Conservation (phyloP, 2,888 invertebrate genomes). For the Antheraea yamamai region DNA sequence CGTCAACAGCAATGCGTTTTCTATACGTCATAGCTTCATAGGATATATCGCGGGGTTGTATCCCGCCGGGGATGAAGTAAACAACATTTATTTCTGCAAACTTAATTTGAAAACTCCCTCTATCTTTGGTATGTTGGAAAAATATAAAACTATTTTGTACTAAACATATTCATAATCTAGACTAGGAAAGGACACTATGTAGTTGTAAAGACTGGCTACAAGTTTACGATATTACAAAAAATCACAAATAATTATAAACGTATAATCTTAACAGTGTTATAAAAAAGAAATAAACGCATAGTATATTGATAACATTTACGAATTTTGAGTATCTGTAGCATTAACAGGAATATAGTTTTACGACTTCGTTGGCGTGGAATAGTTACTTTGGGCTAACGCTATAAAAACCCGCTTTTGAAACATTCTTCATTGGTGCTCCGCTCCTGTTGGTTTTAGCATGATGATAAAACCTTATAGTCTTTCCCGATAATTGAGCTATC, state of each 20-base stretch:
- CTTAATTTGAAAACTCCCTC: neutral
- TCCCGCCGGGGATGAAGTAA: conserved; percentile 19
- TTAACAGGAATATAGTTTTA: neutral
- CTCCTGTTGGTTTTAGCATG: too few species aligned
- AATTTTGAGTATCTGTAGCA: neutral
- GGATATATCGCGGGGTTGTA: conserved; percentile 51
- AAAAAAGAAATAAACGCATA: neutral
- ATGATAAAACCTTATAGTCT: too few species aligned
- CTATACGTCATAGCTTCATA: conserved; percentile 72
- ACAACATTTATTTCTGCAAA: conserved; percentile 9
- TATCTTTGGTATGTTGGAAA: neutral
- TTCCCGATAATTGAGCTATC: too few species aligned
- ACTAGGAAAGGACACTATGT: neutral
- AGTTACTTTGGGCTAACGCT: too few species aligned
- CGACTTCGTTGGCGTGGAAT: too few species aligned
- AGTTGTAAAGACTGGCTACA: neutral
- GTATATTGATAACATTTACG: neutral
- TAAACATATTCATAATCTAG: conserved; percentile 13
- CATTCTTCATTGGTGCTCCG: too few species aligned
- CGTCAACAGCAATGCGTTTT: conserved; percentile 78
- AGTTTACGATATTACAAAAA: neutral
- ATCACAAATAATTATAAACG: neutral
- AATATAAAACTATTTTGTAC: neutral
- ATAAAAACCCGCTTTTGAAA: too few species aligned
- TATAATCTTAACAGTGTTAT: neutral